Base-by-base conservation (phyloP, 2,797 vertebrate genomes). In the Leuciscus waleckii region DNA sequence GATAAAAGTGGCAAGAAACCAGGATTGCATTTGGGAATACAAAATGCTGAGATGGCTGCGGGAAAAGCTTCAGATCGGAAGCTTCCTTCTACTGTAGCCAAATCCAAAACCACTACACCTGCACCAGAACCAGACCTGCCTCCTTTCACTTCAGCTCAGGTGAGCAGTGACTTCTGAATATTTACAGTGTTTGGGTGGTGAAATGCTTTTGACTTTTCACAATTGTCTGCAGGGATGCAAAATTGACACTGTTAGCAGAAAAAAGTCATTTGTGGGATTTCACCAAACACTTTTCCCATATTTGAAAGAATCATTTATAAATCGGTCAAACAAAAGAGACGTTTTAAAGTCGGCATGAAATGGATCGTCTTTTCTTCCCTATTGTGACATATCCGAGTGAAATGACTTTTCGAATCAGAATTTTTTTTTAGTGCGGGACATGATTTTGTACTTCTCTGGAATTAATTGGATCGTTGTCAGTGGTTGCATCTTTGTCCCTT, bases 101-200 rank as follows among this genome's bases (percentile, higher is more conserved):
- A 71, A 76, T 39, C 87, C 54, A 83, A 61, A 77, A 77, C 10
- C 3, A 37, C 84, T 10, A 77, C 78, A 58, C 69, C 83, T 58
- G 51, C 63, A 10, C 51, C 63, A 21, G 56, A 70, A 68, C 35
- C 88, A 19, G 85, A 76, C 17, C 19, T 65, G 13, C 17, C 75
- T 67, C 6, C 69, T 26, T 61, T 63, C 10, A 73, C 83, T 6
- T 65, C 61, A 0, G 67, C 89, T 87, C 90, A 93, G 93, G 94
- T 95, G 87, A 78, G 80, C 54, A 63, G 32, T 41, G 35, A 7
- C 11, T 63, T 51, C 29, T 19, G 1, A 51, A 75, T 51, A 39
- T 76, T 67, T 73, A 16, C 17, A 35, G 13, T 23, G 32, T 14
- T 32, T 32, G 1, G 26, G 23, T n/a, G 79, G 23, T 32, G 4